Base-by-base conservation (phyloP, 2,797 vertebrate species). In the Hapalemur alaotrensis region DNA sequence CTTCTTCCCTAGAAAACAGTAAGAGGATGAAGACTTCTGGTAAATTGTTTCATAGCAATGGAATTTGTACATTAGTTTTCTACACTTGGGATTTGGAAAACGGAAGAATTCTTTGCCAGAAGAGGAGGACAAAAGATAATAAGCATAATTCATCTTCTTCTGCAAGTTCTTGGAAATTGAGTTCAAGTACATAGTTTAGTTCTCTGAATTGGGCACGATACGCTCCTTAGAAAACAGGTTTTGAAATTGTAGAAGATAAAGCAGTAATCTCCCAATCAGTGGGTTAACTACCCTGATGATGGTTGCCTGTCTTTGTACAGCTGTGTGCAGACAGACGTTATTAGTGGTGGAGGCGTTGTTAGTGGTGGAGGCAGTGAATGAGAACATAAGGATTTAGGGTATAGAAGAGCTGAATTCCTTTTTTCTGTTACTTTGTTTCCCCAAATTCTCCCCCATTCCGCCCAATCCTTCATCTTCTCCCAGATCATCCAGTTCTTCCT, bases 1-100 rank as follows among this genome's bases (percentile, higher is more conserved):
- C 30, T 54, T 96, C 8, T 25, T 87, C n/a, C 22, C 23, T 86
- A 85, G 87, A 93, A 97, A 97, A 81, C 23, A 93, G 12, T 93
- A 89, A 84, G 32, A 52, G 25, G 73, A 59, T 65, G 50, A 95
- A 80, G 78, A 93, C n/a, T 95, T 93, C 69, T 97, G 89, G 65
- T 95, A 95, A 91, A 96, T 97, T 92, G 63, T 96, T 97, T 96
- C 86, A 81, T 78, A 78, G 57, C 72, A 95, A 1, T 97, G 89
- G 80, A 93, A 96, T 96, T 96, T 96, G 70, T 92, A 63, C 76
- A 57, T 96, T 93, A 70, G 63, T 93, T 81, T 96, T 95, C 70
- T 96, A 46, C 22, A 81, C 79, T 93, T 94, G 69, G 52, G 70
- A 95, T n/a, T 87, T 95, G 80, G 89, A 93, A 89, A 95, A 84